Conservation (phyloP, 2,797 vertebrate genomes). For the Ambastaia sidthimunki region DNA sequence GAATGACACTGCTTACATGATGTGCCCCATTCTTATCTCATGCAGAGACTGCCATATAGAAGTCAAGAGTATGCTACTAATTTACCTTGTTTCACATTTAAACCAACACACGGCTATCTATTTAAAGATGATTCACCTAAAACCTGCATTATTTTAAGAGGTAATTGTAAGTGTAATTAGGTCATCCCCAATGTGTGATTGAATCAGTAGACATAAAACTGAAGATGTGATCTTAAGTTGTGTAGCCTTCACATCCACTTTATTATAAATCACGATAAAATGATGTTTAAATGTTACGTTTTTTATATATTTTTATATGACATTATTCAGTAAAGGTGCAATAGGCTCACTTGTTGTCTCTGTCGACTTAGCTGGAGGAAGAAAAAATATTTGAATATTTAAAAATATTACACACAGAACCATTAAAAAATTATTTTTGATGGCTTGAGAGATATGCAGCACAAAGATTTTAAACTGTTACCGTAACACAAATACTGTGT, state of each 20-base stretch:
- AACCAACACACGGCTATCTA: background rate
- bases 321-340: background rate
- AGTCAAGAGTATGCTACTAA: constrained; percentile 3
- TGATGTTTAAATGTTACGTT: background rate
- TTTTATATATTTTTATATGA: background rate
- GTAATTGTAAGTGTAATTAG: too few species aligned
- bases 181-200: background rate
- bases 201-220: background rate
- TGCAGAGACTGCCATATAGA: constrained; percentile 41
- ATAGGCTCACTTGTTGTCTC: background rate
- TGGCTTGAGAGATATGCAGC: constrained; percentile 11
- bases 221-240: background rate
- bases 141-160: too few species aligned
- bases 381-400: background rate
- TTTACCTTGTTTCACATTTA: background rate
- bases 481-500: background rate
- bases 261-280: background rate
- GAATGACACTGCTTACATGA: constrained; percentile 7
- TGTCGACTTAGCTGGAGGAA: background rate
- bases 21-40: constrained; percentile 35
- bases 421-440: background rate
- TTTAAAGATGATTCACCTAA: too few species aligned
- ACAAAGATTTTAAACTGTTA: background rate
- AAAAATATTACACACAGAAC: constrained; percentile 16
- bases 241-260: background rate